phyloP scores from a whole-genome alignment of 2,113 vertebrate species.

The Rhynchomys soricoides region DNA sequence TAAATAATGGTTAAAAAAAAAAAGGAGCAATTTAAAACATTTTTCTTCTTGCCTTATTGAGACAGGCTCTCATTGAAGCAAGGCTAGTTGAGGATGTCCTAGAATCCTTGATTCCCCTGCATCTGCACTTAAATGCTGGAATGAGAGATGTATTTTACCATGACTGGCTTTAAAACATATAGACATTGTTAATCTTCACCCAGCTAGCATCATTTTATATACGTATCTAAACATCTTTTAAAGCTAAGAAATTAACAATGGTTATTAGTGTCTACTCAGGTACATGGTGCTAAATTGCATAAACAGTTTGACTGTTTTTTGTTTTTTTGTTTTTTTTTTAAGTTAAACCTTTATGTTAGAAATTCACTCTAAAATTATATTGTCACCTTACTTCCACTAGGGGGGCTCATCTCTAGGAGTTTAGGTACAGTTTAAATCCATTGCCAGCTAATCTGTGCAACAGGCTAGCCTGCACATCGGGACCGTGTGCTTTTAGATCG shows the following conservation, averaged over 20 bases:
- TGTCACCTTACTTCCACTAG: slow-evolving; percentile 67
- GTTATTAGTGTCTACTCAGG: neutral
- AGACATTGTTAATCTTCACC: neutral
- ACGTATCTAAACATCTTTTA: neutral
- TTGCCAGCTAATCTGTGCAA: slow-evolving; percentile 18
- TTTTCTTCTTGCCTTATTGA: neutral
- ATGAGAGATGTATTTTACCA: neutral
- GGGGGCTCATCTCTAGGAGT: slow-evolving; percentile 34
- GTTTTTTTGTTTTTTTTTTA: neutral
- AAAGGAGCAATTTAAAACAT: neutral
- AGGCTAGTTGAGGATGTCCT: neutral
- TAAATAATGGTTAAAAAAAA: neutral
- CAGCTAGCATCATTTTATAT: neutral
- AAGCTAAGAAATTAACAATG: neutral
- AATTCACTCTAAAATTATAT: slow-evolving; percentile 55
- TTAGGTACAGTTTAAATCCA: slow-evolving; percentile 38
- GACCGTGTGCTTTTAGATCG: slow-evolving; percentile 30
- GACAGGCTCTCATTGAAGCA: neutral
- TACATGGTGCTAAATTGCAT: neutral
- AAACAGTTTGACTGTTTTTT: neutral
- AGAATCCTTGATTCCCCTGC: neutral
- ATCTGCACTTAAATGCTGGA: neutral
- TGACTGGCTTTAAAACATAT: neutral
- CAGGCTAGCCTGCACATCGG: neutral
- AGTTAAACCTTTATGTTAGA: slow-evolving; percentile 46